Evolutionary conservation across 2,888 invertebrate genomes (phyloP), one percentile per base, ranked within the genome.

Genomic region (Caenorhabditis sp.): DNA sequence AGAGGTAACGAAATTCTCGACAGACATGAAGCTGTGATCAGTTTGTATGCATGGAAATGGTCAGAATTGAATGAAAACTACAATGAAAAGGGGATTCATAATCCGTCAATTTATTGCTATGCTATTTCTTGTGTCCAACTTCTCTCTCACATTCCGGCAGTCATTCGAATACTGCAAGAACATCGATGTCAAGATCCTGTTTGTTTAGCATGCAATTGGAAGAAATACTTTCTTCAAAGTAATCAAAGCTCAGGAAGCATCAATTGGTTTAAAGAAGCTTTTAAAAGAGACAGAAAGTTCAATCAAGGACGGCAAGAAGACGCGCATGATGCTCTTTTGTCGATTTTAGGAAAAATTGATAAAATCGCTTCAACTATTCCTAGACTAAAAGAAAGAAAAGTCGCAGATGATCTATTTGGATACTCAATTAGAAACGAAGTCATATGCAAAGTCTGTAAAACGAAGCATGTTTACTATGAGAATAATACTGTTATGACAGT

Each of bases 401-500:
- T 73, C 1, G 59, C 63, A 2, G 73, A 73, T 26, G 73, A 73
- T 14, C 27, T 73, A 20, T 73, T 68, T 56, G 73, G 73, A 20
- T 73, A 73, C 31, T 65, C 73, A 12, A 68, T 73, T 7, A 31
- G 73, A 50, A 73, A 73, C 17, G 73, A 73, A 52, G 73, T 73
- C 1, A 60, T 65, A 8, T 73, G 73, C 27, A 25, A 57, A 27
- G 36, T 31, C 14, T 73, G 73, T 59, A 65, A 73, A n/a, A 53
- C 68, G 23, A 73, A 73, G 31, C 73, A 73, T 63, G 68, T 73
- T 27, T 73, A 66, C 17, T 73, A 73, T 49, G 73, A 73, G 53
- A 67, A 73, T 8, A 73, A 73, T 54, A 73, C 73, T 0, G 73
- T 73, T 8, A 73, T 73, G 73, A 73, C 73, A 1, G 73, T 73